These are phyloP conservation scores for Cheilosia impressa DNA, from an alignment of 2,888 invertebrate genomes.

Conservation along the genomic window DNA sequence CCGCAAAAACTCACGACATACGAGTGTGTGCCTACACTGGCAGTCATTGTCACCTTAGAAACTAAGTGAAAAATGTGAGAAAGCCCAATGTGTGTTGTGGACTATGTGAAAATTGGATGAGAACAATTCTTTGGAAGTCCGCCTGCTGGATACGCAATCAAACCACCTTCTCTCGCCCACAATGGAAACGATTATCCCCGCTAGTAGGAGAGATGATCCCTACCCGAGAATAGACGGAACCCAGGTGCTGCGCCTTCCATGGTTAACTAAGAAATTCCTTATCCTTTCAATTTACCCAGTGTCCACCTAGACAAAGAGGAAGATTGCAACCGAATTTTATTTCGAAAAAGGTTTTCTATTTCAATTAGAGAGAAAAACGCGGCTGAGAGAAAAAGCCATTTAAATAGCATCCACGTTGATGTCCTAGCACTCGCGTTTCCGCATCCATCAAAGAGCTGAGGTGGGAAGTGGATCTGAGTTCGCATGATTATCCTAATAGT, in stretches of 20 bases:
- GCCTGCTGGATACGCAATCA: not conserved
- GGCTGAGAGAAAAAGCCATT: not conserved
- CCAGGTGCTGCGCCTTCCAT: constrained; percentile 52
- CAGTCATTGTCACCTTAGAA: constrained; percentile 19
- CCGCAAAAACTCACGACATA: constrained; percentile 16
- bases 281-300: constrained; percentile 40
- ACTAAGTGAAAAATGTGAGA: constrained; percentile 26
- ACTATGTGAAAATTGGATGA: constrained; percentile 55
- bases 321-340: constrained; percentile 37
- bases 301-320: constrained; percentile 5
- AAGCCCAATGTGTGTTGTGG: constrained; percentile 5
- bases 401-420: not conserved
- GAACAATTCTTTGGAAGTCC: constrained; percentile 1
- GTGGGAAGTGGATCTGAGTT: constrained; percentile 26
- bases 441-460: not conserved
- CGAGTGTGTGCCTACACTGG: not conserved
- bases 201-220: constrained; percentile 27
- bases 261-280: constrained; percentile 25
- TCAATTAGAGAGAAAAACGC: constrained; percentile 31
- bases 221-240: constrained; percentile 34
- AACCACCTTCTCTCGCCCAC: constrained; percentile 7
- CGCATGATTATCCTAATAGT: constrained; percentile 59
- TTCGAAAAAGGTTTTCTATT: not conserved
- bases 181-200: constrained; percentile 53
- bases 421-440: not conserved